Percentiles rank a stretch among this genome's conserved stretches.
Evolutionary conservation across 2,888 invertebrate genomes (phyloP).

Genomic region (Philonicus albiceps): DNA sequence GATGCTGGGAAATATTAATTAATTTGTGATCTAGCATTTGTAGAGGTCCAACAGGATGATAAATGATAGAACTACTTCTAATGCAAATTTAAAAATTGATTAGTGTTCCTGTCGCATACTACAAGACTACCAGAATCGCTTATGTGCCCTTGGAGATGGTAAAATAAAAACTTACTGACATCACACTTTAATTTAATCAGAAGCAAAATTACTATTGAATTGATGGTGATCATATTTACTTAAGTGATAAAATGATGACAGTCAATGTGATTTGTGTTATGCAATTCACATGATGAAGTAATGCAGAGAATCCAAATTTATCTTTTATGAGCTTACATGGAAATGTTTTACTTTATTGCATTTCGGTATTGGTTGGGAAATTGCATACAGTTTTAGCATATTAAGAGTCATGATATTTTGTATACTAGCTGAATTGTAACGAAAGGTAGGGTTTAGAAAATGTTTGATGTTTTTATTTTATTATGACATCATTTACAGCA

Average conservation of each 20-base stretch:
- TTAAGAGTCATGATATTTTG: neutral
- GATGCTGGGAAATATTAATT: neutral
- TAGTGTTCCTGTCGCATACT: neutral
- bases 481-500: too few relatives aligned
- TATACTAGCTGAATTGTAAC: neutral
- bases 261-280: neutral
- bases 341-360: neutral
- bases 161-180: neutral
- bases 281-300: neutral
- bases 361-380: neutral
- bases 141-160: neutral
- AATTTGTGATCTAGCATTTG: neutral
- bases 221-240: neutral
- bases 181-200: neutral
- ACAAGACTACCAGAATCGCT: neutral
- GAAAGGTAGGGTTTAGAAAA: too few relatives aligned
- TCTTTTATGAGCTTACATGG: neutral
- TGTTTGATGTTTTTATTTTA: too few relatives aligned
- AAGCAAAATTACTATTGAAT: neutral
- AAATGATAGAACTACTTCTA: neutral
- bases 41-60: neutral
- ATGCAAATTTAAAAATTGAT: neutral
- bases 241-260: neutral
- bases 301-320: neutral
- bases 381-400: neutral